Conservation (phyloP, 2,113 vertebrate species). For the Otocyon megalotis region DNA sequence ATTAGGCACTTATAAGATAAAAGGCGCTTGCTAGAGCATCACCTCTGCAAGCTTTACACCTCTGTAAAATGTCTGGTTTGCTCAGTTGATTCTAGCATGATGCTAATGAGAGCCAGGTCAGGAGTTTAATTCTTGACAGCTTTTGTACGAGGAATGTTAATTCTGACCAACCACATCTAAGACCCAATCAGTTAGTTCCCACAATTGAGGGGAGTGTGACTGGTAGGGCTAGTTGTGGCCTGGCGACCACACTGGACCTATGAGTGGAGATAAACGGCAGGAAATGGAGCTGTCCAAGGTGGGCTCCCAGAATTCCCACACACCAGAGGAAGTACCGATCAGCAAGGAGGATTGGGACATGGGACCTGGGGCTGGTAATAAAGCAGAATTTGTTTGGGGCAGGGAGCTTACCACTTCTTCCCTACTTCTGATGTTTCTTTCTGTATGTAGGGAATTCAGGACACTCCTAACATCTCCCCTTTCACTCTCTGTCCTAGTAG, state of each 20-base stretch:
- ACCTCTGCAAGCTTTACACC: constrained; percentile 7
- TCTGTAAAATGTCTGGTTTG: constrained; percentile 51
- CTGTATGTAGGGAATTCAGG: background rate
- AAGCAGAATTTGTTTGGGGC: background rate
- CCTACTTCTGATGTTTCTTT: background rate
- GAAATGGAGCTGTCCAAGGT: background rate
- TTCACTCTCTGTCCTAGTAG: background rate
- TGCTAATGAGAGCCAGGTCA: constrained; percentile 3
- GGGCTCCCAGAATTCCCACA: background rate
- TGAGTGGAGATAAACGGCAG: background rate
- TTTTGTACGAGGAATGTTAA: constrained; percentile 33
- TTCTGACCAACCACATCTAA: background rate
- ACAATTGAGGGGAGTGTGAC: background rate
- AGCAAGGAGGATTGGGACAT: accelerated
- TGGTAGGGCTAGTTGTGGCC: background rate
- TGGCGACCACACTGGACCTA: background rate
- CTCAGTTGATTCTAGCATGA: constrained; percentile 1
- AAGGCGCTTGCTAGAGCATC: background rate
- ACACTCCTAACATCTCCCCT: background rate
- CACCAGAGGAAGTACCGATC: background rate
- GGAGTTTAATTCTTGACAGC: constrained; percentile 28
- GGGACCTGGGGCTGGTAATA: background rate
- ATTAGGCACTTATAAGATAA: constrained; percentile 73
- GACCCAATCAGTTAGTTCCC: background rate
- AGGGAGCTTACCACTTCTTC: background rate